Base-by-base conservation (phyloP, 2,888 invertebrate genomes). In the Drosophila lutescens region DNA sequence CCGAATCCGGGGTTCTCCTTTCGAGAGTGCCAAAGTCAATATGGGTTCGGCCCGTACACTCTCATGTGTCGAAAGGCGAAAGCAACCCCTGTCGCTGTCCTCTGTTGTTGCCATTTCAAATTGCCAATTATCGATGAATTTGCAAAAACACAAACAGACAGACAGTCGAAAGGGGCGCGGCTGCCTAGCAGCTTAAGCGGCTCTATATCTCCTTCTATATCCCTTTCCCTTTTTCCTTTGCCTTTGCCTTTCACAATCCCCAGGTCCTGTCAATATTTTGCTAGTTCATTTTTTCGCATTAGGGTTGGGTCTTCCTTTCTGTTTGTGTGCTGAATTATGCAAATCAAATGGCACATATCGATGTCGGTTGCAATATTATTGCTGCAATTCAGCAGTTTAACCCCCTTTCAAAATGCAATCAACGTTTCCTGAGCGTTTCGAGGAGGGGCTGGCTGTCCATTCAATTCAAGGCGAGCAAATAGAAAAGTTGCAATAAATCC, bases 81-180 rank as follows among this genome's bases (percentile, higher is more conserved):
- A 69, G 72, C 79, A 70, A 87, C 81, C 82, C 88, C 70, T 66
- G 79, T 40, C 82, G 86, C 70, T 66, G 79, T 40, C 46, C 51
- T 15, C 70, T 79, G 70, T 76, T 88, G 84, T 84, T 88, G 87
- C 82, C 79, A 76, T 81, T 86, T 86, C 80, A 77, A 86, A 89
- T 86, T 87, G 89, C 79, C 86, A 86, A 86, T 86, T 86, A 86
- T 86, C 89, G 88, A 89, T 89, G 89, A 86, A 87, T 87, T 84
- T 77, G 86, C 89, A 74, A 89, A 87, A 86, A 89, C 76, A 71
- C 82, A 89, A 83, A 79, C 80, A 79, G 80, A 79, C 77, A 74
- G 59, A 43, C 43, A 43, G 43, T 26, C 36, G 9, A 41, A 34
- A 60, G 77, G 75, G 77, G 75, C 70, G 82, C 67, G 73, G 51